Evolutionary conservation across 2,888 invertebrate species (phyloP).

Genomic region (Prosopocoilus inquinatus): DNA sequence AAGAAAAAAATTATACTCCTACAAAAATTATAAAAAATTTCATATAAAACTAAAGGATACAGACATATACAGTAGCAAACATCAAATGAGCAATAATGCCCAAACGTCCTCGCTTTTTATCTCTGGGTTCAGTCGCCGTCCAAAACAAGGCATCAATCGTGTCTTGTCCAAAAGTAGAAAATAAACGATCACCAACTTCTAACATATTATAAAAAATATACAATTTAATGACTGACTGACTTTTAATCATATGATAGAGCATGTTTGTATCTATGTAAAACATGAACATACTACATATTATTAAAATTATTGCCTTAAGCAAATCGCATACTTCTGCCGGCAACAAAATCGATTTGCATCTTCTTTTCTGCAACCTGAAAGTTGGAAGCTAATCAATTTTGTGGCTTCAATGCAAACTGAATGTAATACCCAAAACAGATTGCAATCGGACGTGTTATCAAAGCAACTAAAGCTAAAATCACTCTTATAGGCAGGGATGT

Average conservation of each 20-base stretch:
- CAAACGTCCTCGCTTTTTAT: conserved; percentile 76
- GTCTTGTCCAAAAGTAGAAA: conserved; percentile 97
- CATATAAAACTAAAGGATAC: conserved; percentile 70
- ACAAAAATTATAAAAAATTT: background rate
- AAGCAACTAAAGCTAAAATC: conserved; percentile 79
- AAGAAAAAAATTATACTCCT: conserved; percentile 30
- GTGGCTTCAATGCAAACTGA: background rate
- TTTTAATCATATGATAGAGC: conserved; percentile 95
- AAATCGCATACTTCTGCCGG: conserved; percentile 95
- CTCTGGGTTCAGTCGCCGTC: conserved; percentile 95
- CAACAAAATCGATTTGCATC: conserved; percentile 64
- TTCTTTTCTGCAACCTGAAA: conserved; percentile 41
- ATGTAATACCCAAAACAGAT: conserved; percentile 68
- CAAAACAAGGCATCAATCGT: conserved; percentile 97
- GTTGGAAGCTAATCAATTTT: background rate
- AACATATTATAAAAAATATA: conserved; percentile 99
- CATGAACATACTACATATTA: conserved; percentile 80
- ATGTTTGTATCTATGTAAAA: conserved; percentile 95
- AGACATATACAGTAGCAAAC: conserved; percentile 91
- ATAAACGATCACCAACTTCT: conserved; percentile 93
- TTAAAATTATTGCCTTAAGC: conserved; percentile 85
- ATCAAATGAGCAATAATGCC: conserved; percentile 86
- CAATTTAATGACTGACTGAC: conserved; percentile 97
- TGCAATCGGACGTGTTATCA: conserved; percentile 70
- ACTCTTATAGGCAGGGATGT: conserved; percentile 95